A percentile compares a stretch with the other conserved stretches of the same genome.
These are phyloP conservation scores for Melanerpes formicivorus DNA, from an alignment of 2,113 vertebrate genomes.

Conservation along the genomic window DNA sequence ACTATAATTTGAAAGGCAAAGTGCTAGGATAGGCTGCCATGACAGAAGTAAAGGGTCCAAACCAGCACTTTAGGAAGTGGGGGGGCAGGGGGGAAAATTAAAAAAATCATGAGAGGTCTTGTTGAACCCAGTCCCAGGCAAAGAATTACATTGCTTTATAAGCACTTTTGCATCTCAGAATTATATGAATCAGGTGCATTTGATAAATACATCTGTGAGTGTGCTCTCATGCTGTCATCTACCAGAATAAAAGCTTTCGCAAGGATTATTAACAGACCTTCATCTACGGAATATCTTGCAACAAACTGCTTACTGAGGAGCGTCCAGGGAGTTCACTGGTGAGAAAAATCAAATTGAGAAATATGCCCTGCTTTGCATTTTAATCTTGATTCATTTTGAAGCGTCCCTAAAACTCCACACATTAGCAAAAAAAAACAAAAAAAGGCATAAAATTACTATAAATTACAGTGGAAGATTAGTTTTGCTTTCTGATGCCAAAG, in stretches of 20 bases:
- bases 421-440: not conserved
- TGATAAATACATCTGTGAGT: fast-evolving
- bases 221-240: not conserved
- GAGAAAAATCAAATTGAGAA: not conserved
- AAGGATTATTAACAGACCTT: not conserved
- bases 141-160: fast-evolving
- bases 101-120: not conserved
- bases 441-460: not conserved
- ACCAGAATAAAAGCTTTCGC: not conserved
- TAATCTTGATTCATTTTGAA: not conserved
- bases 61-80: fast-evolving
- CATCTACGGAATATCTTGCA: not conserved
- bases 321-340: not conserved
- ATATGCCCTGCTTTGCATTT: not conserved
- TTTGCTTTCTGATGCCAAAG: not conserved
- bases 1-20: not conserved
- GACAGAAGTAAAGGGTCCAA: not conserved
- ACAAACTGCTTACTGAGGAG: not conserved
- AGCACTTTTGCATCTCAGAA: not conserved
- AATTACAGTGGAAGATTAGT: not conserved
- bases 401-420: not conserved
- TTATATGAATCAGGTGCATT: not conserved
- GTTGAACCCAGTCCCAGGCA: not conserved
- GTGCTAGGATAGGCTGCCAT: not conserved
- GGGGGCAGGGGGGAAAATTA: not conserved